Evolutionary conservation across 2,888 invertebrate genomes (phyloP), one percentile per base, ranked within the genome.

Genomic region (Liodrosophila aerea): DNA sequence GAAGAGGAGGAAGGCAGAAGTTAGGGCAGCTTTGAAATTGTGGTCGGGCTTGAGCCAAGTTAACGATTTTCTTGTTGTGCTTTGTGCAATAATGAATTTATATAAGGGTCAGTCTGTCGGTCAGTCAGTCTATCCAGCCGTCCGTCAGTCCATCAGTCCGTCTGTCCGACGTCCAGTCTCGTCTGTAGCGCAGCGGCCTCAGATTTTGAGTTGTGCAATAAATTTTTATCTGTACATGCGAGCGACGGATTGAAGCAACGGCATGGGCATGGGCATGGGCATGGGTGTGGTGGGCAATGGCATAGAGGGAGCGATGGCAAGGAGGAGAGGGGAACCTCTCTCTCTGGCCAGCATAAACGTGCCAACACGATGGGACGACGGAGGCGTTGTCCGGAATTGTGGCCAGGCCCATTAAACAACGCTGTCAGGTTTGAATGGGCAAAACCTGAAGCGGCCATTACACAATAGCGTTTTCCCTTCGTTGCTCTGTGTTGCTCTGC

Each of bases 191-290:
- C 12, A 31, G 33, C 47, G 46, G 50, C 39, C 68, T 58, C 82
- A 78, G 78, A 83, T 85, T 78, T 78, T 83, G 80, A 83, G 83
- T 78, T 78, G 85, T 78, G 78, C 85, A 78, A 78, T 78, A 78
- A 78, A 78, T 85, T 78, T 83, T 85, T 78, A 78, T 78, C 85
- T 78, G 66, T 78, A 83, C 85, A 78, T 72, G 85, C 85, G 83
- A 78, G 61, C 75, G 61, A 51, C 71, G 70, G 54, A 63, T 54
- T 63, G 63, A 11, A 36, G 56, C 43, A 15, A 12, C 22, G 46
- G 30, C 31, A 50, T 50, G 54, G 31, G 29, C 31, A 30, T 31
- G 13, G 9, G n/a, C n/a, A n/a, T n/a, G n/a, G n/a, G n/a, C n/a
- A 16, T 9, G 11, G n/a, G 29, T 57, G 44, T 12, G 36, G 37